Evolutionary conservation across 1,140 invertebrate species (phyloP), one percentile per base, ranked within the genome.

Genomic region (Glomeris maerens): DNA sequence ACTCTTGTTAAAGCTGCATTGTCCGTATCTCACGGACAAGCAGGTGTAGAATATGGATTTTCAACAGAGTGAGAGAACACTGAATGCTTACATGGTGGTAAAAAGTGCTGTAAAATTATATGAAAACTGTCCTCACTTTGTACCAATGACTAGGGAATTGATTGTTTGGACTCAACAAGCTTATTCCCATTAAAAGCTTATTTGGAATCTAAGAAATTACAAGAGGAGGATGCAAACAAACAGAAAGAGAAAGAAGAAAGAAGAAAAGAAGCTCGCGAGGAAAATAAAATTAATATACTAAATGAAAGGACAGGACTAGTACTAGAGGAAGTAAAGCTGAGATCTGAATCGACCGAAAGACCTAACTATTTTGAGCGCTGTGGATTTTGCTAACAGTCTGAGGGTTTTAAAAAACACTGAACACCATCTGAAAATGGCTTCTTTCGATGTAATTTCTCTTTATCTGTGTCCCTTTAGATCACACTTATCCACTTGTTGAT

Each of bases 11-110:
- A 48, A 29, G 29, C 53, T 20, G 21, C 13, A 14, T 38, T 52
- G 10, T 54, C 50, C 22, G 20, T 54, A 27, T 40, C 47, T 21
- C 54, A 56, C 50, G 56, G 56, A 36, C 55, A 53, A 51, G 52
- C 52, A 3, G 52, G 56, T 36, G 38, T 53, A 27, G 53, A 55
- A 36, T 31, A 49, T 27, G 55, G 53, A 23, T 47, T 57, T 14
- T 53, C 52, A 22, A 31, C 27, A 31, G 41, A 20, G 17, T 5
- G 5, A 10, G 7, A 44, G 20, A 44, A 44, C 23, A 22, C 41
- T 44, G 5, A 44, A 5, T 20, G 41, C 41, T 10, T 5, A 22
- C 17, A 10, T 44, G 5, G 5, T 10, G 10, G 20, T 44, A 7
- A 20, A 5, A 20, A 22, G 23, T 20, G 5, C 10, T 44, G 17